A percentile compares a stretch with the other conserved stretches of the same genome.
Evolutionary conservation across 1,140 invertebrate genomes (phyloP).

Genomic region (Solen grandis): DNA sequence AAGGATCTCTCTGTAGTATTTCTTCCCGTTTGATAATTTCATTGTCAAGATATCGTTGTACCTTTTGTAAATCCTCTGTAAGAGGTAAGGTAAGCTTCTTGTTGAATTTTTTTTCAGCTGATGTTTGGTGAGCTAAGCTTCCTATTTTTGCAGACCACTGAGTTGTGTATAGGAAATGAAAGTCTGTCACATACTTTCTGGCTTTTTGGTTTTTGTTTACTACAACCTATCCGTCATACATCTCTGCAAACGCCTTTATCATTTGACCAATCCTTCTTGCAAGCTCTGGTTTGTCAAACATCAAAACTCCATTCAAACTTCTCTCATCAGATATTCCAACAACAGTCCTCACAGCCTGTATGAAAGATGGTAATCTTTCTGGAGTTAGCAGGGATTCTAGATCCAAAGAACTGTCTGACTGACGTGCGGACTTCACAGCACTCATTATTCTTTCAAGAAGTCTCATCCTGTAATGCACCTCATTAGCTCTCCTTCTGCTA

Average conservation of each 20-base stretch:
- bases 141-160: conserved; percentile 21
- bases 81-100: conserved; percentile 17
- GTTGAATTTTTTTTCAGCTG: conserved; percentile 18
- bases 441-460: conserved; percentile 14
- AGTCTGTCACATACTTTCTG: conserved; percentile 11
- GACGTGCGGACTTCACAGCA: neutral
- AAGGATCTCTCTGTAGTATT: too few species aligned
- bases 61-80: conserved; percentile 11
- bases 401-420: neutral
- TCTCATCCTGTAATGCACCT: conserved; percentile 25
- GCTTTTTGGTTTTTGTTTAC: neutral
- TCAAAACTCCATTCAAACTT: conserved; percentile 36
- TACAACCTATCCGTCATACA: neutral
- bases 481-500: conserved; percentile 15
- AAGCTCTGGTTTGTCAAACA: conserved; percentile 31
- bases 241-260: conserved; percentile 9
- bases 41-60: conserved; percentile 15
- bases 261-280: conserved; percentile 8
- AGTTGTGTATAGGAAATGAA: conserved; percentile 8
- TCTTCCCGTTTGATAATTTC: conserved; percentile 16
- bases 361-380: conserved; percentile 6
- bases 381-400: neutral
- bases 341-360: conserved; percentile 1
- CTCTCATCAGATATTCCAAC: conserved; percentile 22
- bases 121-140: conserved; percentile 33